Base-by-base conservation (phyloP, 2,113 vertebrate species). In the Odocoileus hemionus region DNA sequence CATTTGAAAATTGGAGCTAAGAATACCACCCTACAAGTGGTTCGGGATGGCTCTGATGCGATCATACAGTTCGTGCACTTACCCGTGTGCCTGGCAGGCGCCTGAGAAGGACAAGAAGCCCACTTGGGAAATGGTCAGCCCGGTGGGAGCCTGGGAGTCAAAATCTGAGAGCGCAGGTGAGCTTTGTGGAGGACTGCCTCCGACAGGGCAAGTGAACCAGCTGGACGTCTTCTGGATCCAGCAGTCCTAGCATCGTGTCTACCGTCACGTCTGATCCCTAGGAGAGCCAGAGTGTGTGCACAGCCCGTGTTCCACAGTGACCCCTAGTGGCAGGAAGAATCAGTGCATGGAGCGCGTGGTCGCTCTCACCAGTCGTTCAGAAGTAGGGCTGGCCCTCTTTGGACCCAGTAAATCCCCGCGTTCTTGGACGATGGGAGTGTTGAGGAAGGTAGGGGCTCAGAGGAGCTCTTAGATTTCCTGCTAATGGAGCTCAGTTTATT, bases 271-370 rank as follows among this genome's bases (percentile, higher is more conserved):
- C 57, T 25, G 19, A n/a, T 21, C 6, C 1, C 74, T 6, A 3
- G 5, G 6, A 36, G 14, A 55, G 17, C 13, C 14, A 4, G 13
- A 39, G 2, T 0, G 15, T 9, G 12, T 3, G 36, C 3, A 8
- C 23, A 2, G 6, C 57, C 45, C 13, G 2, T 19, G 57, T 21
- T 58, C 95, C 23, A 30, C 39, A 82, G 91, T 26, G 88, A 23
- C 95, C 78, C 55, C 79, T 80, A 7, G 84, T 76, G 97, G 61
- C 57, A 16, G 0, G 2, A 4, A 67, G 50, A 10, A 13, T 1
- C 7, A 1, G 25, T 8, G 23, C 3, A 6, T 19, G 17, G 8
- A n/a, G 43, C 0, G 19, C 6, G 1, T 9, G 64, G 7, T 52
- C 61, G 10, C 70, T 39, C 5, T 1, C 19, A 0, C 82, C 55